Conservation (phyloP, 2,797 vertebrate species). For the Pantherophis alleghaniensis region DNA sequence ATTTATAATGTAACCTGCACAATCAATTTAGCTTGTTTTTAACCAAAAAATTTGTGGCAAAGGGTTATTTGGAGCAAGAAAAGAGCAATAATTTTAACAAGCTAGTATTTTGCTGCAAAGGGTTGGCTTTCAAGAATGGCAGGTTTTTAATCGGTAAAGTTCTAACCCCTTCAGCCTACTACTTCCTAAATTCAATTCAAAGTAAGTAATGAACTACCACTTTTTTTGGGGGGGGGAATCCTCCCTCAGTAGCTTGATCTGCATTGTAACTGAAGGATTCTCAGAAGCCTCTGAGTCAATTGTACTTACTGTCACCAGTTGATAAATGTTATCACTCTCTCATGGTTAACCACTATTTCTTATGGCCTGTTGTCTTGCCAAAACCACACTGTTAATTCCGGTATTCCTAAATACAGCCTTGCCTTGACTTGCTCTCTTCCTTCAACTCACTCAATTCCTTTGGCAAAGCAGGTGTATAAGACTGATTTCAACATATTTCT, state of each 20-base stretch:
- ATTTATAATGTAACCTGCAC: neutral
- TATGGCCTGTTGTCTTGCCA: neutral
- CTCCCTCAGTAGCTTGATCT: neutral
- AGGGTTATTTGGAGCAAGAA: neutral
- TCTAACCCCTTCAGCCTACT: neutral
- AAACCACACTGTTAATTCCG: neutral
- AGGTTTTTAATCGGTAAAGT: neutral
- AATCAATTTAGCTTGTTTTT: neutral
- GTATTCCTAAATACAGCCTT: neutral
- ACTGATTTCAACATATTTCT: neutral
- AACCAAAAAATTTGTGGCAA: neutral
- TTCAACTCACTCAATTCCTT: neutral
- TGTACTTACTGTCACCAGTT: neutral
- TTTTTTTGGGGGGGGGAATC: too few species aligned
- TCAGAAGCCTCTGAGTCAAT: neutral
- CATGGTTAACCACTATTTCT: neutral
- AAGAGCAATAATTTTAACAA: neutral
- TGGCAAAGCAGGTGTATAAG: neutral
- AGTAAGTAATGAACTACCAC: neutral
- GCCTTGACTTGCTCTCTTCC: neutral
- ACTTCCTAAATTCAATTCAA: neutral
- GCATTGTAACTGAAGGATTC: neutral
- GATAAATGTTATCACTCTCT: constrained; percentile 1
- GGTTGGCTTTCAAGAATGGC: neutral
- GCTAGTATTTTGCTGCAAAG: neutral